A percentile compares a stretch with the other conserved stretches of the same genome.
Evolutionary conservation across 2,888 invertebrate species (phyloP).

Genomic region (Meliscaeva auricollis): DNA sequence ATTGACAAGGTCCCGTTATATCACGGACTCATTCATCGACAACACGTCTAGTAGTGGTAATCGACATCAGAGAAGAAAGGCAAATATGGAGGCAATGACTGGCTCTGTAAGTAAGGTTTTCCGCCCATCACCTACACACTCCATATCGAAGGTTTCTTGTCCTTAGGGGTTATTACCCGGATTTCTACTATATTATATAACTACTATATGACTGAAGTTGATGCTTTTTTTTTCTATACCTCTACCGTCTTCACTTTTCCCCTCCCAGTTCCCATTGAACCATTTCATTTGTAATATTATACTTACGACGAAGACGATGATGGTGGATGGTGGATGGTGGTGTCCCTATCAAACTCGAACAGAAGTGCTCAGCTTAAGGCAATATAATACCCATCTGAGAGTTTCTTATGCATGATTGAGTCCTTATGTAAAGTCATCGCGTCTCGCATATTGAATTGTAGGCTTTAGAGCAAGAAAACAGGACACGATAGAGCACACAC

Average conservation of each 20-base stretch:
- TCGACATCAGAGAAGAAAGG: conserved; percentile 21
- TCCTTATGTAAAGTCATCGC: conserved; percentile 65
- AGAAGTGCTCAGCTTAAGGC: conserved; percentile 73
- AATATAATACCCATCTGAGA: conserved; percentile 68
- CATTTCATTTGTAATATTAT: not conserved
- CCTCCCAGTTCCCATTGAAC: not conserved
- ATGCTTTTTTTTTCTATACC: conserved; percentile 29
- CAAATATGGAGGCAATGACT: conserved; percentile 18
- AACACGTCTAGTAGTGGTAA: conserved; percentile 46
- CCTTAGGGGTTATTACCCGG: conserved; percentile 71
- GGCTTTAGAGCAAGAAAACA: conserved; percentile 31
- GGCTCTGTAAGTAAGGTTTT: conserved; percentile 22
- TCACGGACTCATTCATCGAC: conserved; percentile 63
- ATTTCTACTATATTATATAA: conserved; percentile 38
- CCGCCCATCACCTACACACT: not conserved
- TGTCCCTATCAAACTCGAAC: conserved; percentile 58
- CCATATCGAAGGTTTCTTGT: conserved; percentile 48
- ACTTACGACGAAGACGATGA: not conserved
- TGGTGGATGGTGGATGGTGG: conserved; percentile 26
- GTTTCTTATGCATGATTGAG: conserved; percentile 72
- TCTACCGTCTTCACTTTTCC: too few relatives aligned
- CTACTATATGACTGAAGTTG: not conserved
- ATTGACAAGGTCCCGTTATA: conserved; percentile 56
- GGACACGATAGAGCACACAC: not conserved
- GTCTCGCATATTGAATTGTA: conserved; percentile 61